phyloP scores from a whole-genome alignment of 2,888 invertebrate genomes.

The Lepidocyrtinus sp. region DNA sequence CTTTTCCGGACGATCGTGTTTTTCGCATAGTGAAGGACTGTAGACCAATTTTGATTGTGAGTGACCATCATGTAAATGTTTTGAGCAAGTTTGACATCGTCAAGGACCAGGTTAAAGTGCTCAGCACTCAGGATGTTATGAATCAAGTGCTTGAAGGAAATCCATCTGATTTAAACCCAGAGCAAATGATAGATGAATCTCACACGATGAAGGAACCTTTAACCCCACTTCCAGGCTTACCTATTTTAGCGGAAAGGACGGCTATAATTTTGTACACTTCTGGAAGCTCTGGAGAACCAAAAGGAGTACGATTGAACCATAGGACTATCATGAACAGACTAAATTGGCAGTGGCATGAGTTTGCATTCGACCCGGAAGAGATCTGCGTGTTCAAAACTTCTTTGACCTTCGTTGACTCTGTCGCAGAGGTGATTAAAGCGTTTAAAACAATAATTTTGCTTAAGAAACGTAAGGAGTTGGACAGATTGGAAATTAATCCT shows the following conservation, averaged over 20 bases:
- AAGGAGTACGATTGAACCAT: constrained; percentile 83
- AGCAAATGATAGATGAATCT: not conserved
- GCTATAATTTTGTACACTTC: constrained; percentile 88
- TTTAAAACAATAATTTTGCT: too few relatives aligned
- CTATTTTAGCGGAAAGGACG: constrained; percentile 72
- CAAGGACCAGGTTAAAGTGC: constrained; percentile 34
- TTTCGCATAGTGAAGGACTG: constrained; percentile 84
- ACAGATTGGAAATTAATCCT: too few relatives aligned
- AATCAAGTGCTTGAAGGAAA: constrained; percentile 15
- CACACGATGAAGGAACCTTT: not conserved
- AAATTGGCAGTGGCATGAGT: constrained; percentile 88
- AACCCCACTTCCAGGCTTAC: constrained; percentile 22
- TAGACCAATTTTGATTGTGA: constrained; percentile 80
- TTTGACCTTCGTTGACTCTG: constrained; percentile 91
- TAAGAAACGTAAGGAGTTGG: too few relatives aligned
- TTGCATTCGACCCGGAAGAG: constrained; percentile 82
- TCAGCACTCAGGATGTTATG: constrained; percentile 39
- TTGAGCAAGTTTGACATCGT: constrained; percentile 64
- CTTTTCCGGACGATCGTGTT: constrained; percentile 81
- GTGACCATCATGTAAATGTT: constrained; percentile 78
- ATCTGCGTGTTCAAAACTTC: constrained; percentile 91
- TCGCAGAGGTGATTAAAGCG: constrained; percentile 72
- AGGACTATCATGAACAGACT: constrained; percentile 85
- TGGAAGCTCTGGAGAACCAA: constrained; percentile 72
- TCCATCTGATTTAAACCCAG: not conserved